These are phyloP conservation scores for Dipus sagitta DNA, from an alignment of 2,797 vertebrate genomes.

Conservation along the genomic window DNA sequence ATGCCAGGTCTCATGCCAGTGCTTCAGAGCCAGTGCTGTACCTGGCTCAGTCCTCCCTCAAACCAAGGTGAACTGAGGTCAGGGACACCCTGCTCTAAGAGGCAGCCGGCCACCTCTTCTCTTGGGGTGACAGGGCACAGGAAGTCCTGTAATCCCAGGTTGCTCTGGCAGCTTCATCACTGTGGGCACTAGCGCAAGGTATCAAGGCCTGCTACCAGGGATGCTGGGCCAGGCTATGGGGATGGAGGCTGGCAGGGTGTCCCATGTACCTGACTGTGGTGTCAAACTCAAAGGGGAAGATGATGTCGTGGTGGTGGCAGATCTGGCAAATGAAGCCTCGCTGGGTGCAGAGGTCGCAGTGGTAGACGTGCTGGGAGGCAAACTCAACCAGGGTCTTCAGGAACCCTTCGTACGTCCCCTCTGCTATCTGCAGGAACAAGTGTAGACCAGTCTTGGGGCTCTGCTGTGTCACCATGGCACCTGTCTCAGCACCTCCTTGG, in stretches of 20 bases:
- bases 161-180: not conserved
- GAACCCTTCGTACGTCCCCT: constrained; percentile 89
- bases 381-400: constrained; percentile 90
- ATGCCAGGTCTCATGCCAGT: not conserved
- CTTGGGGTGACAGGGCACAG: not conserved
- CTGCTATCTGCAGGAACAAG: constrained; percentile 90
- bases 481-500: not conserved
- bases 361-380: constrained; percentile 93
- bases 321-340: constrained; percentile 97
- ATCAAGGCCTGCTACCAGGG: not conserved
- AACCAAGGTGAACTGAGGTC: not conserved
- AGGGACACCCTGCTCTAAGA: not conserved
- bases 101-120: not conserved
- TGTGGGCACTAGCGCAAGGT: not conserved
- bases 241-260: not conserved
- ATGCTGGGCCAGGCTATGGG: not conserved
- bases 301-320: constrained; percentile 92
- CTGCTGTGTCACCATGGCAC: accelerated
- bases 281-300: constrained; percentile 97
- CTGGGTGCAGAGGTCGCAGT: constrained; percentile 96
- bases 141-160: not conserved
- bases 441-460: accelerated
- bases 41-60: not conserved
- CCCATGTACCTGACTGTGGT: constrained; percentile 91
- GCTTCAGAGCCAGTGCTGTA: not conserved